Evolutionary conservation across 2,797 vertebrate species (phyloP).

Genomic region (Microctenopoma lineatum): DNA sequence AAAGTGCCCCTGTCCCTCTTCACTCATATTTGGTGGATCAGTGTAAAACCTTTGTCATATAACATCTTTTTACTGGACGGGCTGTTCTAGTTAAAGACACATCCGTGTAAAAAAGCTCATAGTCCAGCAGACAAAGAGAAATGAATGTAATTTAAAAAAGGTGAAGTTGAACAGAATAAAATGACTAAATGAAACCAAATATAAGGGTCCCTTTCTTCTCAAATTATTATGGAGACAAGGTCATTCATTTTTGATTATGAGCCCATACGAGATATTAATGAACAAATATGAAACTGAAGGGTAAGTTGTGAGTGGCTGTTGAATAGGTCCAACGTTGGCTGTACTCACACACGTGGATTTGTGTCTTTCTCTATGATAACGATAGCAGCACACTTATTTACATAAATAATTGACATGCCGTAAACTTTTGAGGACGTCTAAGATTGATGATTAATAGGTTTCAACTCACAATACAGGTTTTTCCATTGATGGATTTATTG

Average conservation of each 20-base stretch:
- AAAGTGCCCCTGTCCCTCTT: conserved; percentile 2
- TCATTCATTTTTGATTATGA: conserved; percentile 6
- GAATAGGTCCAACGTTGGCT: not conserved
- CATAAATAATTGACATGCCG: too few species aligned
- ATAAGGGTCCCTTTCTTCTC: not conserved
- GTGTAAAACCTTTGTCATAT: conserved; percentile 15
- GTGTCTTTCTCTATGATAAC: too few species aligned
- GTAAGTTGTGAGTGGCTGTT: not conserved
- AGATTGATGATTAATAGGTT: too few species aligned
- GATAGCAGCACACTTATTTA: too few species aligned
- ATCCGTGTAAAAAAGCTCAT: conserved; percentile 35
- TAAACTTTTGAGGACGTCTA: too few species aligned
- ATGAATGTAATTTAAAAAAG: conserved; percentile 17
- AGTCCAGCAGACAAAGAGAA: conserved; percentile 19
- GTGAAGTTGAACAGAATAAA: conserved; percentile 16
- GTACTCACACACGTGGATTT: too few species aligned
- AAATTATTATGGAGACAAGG: not conserved
- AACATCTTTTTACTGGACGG: not conserved
- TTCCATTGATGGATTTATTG: too few species aligned
- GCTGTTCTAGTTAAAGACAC: conserved; percentile 33
- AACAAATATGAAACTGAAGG: conserved; percentile 3
- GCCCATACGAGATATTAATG: conserved; percentile 5
- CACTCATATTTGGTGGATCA: conserved; percentile 13
- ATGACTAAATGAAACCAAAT: not conserved
- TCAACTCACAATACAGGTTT: too few species aligned